These are phyloP conservation scores for Etheostoma perlongum DNA, from an alignment of 2,797 vertebrate genomes.

Conservation along the genomic window DNA sequence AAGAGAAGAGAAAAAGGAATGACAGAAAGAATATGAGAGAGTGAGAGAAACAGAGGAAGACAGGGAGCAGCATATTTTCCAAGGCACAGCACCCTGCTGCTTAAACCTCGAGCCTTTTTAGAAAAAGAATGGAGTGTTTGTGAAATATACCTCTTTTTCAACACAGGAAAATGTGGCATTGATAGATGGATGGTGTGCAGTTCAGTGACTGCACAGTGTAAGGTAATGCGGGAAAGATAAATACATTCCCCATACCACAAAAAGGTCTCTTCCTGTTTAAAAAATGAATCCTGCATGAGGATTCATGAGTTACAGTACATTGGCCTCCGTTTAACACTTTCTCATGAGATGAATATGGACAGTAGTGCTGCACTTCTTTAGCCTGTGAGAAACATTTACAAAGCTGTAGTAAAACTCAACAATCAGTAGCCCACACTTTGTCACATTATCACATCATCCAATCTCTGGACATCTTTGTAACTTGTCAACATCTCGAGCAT, in stretches of 20 bases:
- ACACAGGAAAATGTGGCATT: conserved; percentile 68
- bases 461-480: conserved; percentile 47
- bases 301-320: conserved; percentile 65
- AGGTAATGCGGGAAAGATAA: conserved; percentile 68
- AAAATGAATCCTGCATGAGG: conserved; percentile 55
- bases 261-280: conserved; percentile 68
- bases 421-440: conserved; percentile 50
- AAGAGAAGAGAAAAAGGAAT: conserved; percentile 32
- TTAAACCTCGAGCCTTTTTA: conserved; percentile 69
- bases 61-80: conserved; percentile 66
- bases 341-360: conserved; percentile 55
- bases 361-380: conserved; percentile 16
- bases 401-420: conserved; percentile 39
- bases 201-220: conserved; percentile 64
- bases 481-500: conserved; percentile 54
- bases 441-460: conserved; percentile 47
- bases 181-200: conserved; percentile 67
- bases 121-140: conserved; percentile 66
- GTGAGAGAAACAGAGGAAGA: conserved; percentile 58
- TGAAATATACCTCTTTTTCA: conserved; percentile 64
- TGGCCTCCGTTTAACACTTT: conserved; percentile 65
- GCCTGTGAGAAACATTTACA: conserved; percentile 43
- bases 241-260: conserved; percentile 51
- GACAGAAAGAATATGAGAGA: conserved; percentile 55
- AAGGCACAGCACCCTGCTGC: conserved; percentile 68